Evolutionary conservation across 2,113 vertebrate genomes (phyloP), one percentile per base, ranked within the genome.

Genomic region (Marcusenius ussheri): DNA sequence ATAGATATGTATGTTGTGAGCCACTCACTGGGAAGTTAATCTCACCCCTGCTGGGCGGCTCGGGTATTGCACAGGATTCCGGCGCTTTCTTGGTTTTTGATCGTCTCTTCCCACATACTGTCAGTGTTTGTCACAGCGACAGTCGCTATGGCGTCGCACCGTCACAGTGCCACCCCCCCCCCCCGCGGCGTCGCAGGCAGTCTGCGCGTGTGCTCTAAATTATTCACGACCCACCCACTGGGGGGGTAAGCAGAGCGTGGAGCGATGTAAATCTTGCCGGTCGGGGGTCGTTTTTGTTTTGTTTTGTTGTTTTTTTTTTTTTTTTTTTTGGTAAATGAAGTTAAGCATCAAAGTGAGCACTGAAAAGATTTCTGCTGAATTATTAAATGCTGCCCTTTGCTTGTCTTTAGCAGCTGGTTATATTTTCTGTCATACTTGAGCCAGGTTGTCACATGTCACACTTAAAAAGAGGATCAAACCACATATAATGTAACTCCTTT

Each of bases 251-350:
- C 39, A 84, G 83, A 47, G 45, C 21, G 19, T 47, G 39, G 42
- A 24, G 42, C 45, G 39, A 84, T 47, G 83, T 84, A 47, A 84
- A 84, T 84, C 45, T 47, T 47, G 45, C 19, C 42, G 7, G 83
- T 84, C 83, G 83, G 83, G 83, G 83, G 83, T 84, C 83, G 45
- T 47, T 84, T 83, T 83, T 21, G 77, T 45, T 42, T 70, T 70
- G 62, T 70, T 80, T 77, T 77, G 27, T 35, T 74, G 66, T 39
- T 42, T 8, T 39, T 35, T 39, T n/a, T n/a, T n/a, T n/a, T n/a
- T 27, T 31, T 39, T 31, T 70, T 70, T 39, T 80, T 80, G 83
- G 21, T n/a, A 42, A 84, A 39, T 42, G 21, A 84, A 84, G 45
- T 84, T 46, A 84, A 84, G 83, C 83, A 84, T 84, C 83, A 84